phyloP scores from a whole-genome alignment of 2,888 invertebrate species.

The Acrobasis repandana region DNA sequence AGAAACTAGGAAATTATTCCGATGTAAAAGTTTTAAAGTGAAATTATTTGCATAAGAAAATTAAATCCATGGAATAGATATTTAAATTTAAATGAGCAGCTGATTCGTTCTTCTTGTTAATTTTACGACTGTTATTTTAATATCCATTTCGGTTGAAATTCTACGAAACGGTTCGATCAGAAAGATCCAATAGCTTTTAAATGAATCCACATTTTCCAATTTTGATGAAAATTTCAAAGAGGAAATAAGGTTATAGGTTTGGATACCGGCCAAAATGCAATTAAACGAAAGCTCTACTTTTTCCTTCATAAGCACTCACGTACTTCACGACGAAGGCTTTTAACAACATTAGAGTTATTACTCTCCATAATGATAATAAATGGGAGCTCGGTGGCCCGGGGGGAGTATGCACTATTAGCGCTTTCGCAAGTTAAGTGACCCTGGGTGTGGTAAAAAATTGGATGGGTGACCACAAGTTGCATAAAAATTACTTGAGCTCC shows the following conservation, averaged over 20 bases:
- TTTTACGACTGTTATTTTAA: neutral
- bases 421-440: too few relatives aligned
- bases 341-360: slow-evolving; percentile 18
- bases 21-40: too few relatives aligned
- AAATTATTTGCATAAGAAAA: too few relatives aligned
- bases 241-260: slow-evolving; percentile 20
- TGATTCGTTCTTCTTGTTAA: neutral
- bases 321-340: slow-evolving; percentile 30
- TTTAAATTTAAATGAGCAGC: neutral
- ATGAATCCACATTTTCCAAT: slow-evolving; percentile 11
- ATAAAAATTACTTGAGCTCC: too few relatives aligned
- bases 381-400: too few relatives aligned
- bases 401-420: too few relatives aligned
- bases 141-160: neutral
- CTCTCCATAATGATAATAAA: too few relatives aligned
- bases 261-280: slow-evolving; percentile 38
- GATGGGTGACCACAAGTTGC: too few relatives aligned
- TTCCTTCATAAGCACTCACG: slow-evolving; percentile 31
- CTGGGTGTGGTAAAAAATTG: too few relatives aligned
- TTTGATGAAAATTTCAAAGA: slow-evolving; percentile 15
- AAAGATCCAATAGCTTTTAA: neutral
- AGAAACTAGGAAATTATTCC: too few relatives aligned
- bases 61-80: neutral
- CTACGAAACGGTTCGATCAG: neutral
- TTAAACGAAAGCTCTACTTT: slow-evolving; percentile 37